A percentile compares a stretch with the other conserved stretches of the same genome.
Conservation (phyloP, 2,888 invertebrate species). For the Drosophila acutilabella region DNA sequence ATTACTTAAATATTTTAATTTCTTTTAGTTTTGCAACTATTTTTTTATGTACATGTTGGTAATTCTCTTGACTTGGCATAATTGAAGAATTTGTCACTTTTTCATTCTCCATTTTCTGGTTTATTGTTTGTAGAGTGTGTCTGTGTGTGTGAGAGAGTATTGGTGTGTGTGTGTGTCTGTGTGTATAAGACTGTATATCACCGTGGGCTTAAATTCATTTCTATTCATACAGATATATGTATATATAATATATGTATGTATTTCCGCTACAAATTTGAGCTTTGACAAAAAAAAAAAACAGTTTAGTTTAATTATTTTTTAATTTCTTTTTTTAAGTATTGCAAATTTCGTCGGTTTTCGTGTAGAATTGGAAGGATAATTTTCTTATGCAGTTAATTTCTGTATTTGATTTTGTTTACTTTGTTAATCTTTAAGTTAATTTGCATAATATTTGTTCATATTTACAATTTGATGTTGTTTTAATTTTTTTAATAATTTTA, state of each 20-base stretch:
- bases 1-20: slow-evolving; percentile 14
- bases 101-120: slow-evolving; percentile 9
- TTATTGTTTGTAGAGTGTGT: slow-evolving; percentile 32
- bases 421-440: slow-evolving; percentile 33
- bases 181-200: slow-evolving; percentile 61
- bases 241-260: slow-evolving; percentile 34
- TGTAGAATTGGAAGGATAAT: slow-evolving; percentile 71
- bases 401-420: slow-evolving; percentile 52
- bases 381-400: slow-evolving; percentile 56
- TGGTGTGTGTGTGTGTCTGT: slow-evolving; percentile 12
- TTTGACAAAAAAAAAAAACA: slow-evolving; percentile 31
- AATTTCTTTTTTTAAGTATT: slow-evolving; percentile 10
- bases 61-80: slow-evolving; percentile 28
- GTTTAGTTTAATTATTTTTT: slow-evolving; percentile 6
- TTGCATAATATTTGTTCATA: slow-evolving; percentile 38
- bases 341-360: slow-evolving; percentile 27
- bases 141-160: slow-evolving; percentile 17
- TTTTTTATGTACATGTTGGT: slow-evolving; percentile 48
- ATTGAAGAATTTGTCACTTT: slow-evolving; percentile 16
- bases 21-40: no score
- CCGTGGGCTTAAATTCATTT: slow-evolving; percentile 72
- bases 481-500: slow-evolving; percentile 4
- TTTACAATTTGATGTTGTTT: slow-evolving; percentile 50
- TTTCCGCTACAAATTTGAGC: slow-evolving; percentile 37
- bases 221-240: slow-evolving; percentile 51